Evolutionary conservation across 2,888 invertebrate genomes (phyloP), one percentile per base, ranked within the genome.

Genomic region (Scaptomyza reducta): DNA sequence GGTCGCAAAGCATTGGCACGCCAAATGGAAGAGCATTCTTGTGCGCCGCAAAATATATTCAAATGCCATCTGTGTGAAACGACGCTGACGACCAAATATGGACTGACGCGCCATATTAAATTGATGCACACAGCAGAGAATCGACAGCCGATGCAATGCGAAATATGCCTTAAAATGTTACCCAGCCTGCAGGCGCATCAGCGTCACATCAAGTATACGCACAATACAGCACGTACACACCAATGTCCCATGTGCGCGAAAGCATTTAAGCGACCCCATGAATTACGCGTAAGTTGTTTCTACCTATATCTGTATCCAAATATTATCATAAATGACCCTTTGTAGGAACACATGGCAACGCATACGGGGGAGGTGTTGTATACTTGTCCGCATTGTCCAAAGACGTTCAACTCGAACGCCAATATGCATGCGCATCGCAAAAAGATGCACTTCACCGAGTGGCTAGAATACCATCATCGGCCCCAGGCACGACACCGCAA

Each of bases 231-330:
- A 3, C 87, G 89, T 3, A 85, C 77, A 4, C 89, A 91, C 56
- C 88, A 88, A 35, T 91, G 91, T 50, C 87, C 87, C 2, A 89
- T 91, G 82, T 91, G 91, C 62, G 88, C 89, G 6, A 91, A 91
- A 61, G 89, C 89, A 3, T 91, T 91, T 45, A 91, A 91, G 49
- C 80, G 89, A 1, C 77, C 90, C 1, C 84, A 77, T 27, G 87
- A 86, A 25, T 69, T 90, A 38, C 87, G 77, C 51, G 90, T 90
- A 67, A 69, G 72, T 74, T 33, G 1, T 0, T 2, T n/a, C 18
- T 13, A 46, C 29, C 35, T 7, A 14, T 38, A 6, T 16, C 14
- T 40, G 38, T 40, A 31, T 9, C 3, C 9, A 16, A 22, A 22
- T 40, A 1, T 14, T 38, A 45, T 46, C 13, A 33, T 51, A 16